A percentile compares a stretch with the other conserved stretches of the same genome.
phyloP scores from a whole-genome alignment of 1,140 invertebrate genomes.

The Cydia splendana region DNA sequence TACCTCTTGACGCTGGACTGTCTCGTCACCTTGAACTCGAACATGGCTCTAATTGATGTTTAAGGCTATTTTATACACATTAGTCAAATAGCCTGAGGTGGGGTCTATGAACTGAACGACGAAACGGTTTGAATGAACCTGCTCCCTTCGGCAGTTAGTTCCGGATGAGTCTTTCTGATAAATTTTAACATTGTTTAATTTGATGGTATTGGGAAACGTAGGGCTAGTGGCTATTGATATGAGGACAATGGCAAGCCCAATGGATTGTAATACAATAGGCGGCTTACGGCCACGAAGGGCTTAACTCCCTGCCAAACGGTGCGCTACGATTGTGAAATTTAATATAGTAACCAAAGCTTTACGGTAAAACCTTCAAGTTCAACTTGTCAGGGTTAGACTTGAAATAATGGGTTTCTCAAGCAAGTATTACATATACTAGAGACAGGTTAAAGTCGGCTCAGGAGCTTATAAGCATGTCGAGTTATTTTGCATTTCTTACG shows the following conservation, averaged over 20 bases:
- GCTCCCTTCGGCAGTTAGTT: slow-evolving; percentile 26
- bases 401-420: not conserved
- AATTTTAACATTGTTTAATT: slow-evolving; percentile 46
- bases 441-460: no score
- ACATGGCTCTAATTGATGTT: slow-evolving; percentile 51
- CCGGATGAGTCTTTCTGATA: slow-evolving; percentile 18
- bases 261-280: slow-evolving; percentile 47
- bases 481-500: not conserved
- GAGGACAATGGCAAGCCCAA: slow-evolving; percentile 51
- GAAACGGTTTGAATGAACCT: slow-evolving; percentile 21
- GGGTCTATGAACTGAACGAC: slow-evolving; percentile 43
- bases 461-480: not conserved
- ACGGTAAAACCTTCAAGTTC: not conserved
- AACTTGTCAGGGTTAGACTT: not conserved
- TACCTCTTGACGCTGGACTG: slow-evolving; percentile 34
- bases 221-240: slow-evolving; percentile 47
- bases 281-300: slow-evolving; percentile 44
- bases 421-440: not conserved
- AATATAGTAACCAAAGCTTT: slow-evolving; percentile 9
- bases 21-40: slow-evolving; percentile 54
- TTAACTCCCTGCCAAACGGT: slow-evolving; percentile 18
- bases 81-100: slow-evolving; percentile 42
- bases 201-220: slow-evolving; percentile 51
- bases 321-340: slow-evolving; percentile 23
- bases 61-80: slow-evolving; percentile 48